Conservation (phyloP, 2,888 invertebrate genomes). For the Podotricha telesiphe region DNA sequence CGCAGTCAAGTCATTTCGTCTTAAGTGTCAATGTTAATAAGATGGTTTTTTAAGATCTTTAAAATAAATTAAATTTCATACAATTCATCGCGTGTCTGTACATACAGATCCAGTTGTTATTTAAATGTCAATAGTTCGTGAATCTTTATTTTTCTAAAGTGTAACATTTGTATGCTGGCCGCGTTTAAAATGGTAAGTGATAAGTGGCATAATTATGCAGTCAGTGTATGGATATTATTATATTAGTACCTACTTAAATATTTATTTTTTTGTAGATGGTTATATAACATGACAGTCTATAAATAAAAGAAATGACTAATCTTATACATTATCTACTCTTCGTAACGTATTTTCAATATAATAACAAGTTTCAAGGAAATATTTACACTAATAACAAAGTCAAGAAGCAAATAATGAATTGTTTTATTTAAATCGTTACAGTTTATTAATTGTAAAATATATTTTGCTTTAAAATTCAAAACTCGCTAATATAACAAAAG, state of each 20-base stretch:
- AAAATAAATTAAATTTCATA: constrained; percentile 11
- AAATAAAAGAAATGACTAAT: neutral
- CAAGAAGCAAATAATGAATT: too few relatives aligned
- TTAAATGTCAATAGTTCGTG: constrained; percentile 33
- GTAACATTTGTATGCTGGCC: constrained; percentile 4
- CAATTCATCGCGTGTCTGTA: constrained; percentile 37
- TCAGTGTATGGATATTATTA: neutral
- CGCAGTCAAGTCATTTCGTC: constrained; percentile 27
- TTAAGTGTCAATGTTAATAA: neutral
- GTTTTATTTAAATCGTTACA: too few relatives aligned
- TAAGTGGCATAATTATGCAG: neutral
- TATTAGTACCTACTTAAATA: neutral
- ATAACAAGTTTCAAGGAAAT: constrained; percentile 7
- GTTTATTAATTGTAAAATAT: too few relatives aligned
- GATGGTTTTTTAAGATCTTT: constrained; percentile 18
- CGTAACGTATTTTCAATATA: neutral
- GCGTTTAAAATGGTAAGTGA: constrained; percentile 34
- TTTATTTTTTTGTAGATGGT: neutral
- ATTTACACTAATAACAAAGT: neutral
- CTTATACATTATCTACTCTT: neutral
- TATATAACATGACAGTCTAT: neutral
- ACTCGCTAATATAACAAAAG: neutral
- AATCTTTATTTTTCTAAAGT: constrained; percentile 24
- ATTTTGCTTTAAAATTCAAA: too few relatives aligned
- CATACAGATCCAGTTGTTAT: constrained; percentile 12